Evolutionary conservation across 1,140 invertebrate species (phyloP), one percentile per base, ranked within the genome.

Genomic region (Steinernema feltiae): DNA sequence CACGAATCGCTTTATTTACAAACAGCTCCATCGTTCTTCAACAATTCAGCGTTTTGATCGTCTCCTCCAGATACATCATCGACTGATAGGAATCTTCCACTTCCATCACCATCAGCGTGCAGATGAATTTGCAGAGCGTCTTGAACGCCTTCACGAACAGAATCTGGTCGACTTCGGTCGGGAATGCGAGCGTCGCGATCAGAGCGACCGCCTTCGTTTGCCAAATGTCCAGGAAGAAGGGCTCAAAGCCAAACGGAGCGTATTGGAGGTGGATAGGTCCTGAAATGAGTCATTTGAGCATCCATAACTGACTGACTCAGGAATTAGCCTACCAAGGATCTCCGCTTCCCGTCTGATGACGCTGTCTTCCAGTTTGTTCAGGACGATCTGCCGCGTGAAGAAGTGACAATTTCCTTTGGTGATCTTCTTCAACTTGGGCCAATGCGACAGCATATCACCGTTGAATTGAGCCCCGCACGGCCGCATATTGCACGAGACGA

Each of bases 211-310:
- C 53, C 2, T 27, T 12, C 3, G 7, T 27, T 27, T 27, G 53
- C 53, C 53, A 63, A 27, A 63, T 63, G 24, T 63, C 53, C 12
- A 63, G 53, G 24, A 63, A 63, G 24, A 63, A 63, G 7, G 53
- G 53, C 53, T 63, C 53, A 21, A 63, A 63, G 2, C 53, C 53
- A 21, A 63, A 63, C 53, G 53, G 53, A n/a, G 53, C 53, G 53
- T 63, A 63, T 27, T 63, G 53, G 15, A 63, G 12, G 24, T 63
- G 53, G 24, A 63, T 63, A 3, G 53, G 53, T 17, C 53, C 53
- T 63, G 53, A 27, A 63, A 27, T 63, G 15, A 27, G 24, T 27
- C 7, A 63, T 63, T n/a, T 15, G 41, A 46, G 41, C 41, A 46
- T n/a, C 7, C 7, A 46, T 46, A 46, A 46, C 7, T 7, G 41